Percentiles rank a stretch among this genome's conserved stretches.
These are phyloP conservation scores for Diplazon laetatorius DNA, from an alignment of 2,888 invertebrate species.

Conservation along the genomic window DNA sequence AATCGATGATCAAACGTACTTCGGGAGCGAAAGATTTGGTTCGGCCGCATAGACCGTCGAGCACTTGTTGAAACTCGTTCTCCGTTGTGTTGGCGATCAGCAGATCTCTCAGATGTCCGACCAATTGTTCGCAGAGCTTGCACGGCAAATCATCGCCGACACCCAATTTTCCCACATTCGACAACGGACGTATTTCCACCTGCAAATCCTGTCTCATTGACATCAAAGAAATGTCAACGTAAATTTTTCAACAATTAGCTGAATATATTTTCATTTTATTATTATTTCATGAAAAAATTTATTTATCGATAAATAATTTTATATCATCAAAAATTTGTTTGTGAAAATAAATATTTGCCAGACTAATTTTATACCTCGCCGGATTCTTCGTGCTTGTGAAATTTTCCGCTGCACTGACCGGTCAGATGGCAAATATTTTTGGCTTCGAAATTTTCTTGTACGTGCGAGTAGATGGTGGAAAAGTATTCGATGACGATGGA, in stretches of 20 bases:
- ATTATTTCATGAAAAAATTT: too few relatives aligned
- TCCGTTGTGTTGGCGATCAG: slow-evolving; percentile 94
- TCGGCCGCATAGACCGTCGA: slow-evolving; percentile 92
- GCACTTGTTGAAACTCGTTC: slow-evolving; percentile 89
- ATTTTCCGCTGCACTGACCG: slow-evolving; percentile 88
- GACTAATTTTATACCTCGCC: slow-evolving; percentile 80
- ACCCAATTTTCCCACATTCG: slow-evolving; percentile 84
- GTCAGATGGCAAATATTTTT: slow-evolving; percentile 89
- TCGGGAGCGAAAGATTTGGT: slow-evolving; percentile 89
- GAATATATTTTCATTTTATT: too few relatives aligned
- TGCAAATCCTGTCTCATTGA: slow-evolving; percentile 75
- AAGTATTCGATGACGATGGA: slow-evolving; percentile 89
- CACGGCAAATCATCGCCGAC: slow-evolving; percentile 89
- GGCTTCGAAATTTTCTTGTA: slow-evolving; percentile 86
- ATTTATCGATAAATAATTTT: too few relatives aligned
- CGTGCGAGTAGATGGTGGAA: slow-evolving; percentile 87
- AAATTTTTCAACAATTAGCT: too few relatives aligned
- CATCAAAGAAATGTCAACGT: neutral
- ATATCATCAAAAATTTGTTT: too few relatives aligned
- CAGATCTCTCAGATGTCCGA: slow-evolving; percentile 90
- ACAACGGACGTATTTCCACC: slow-evolving; percentile 85
- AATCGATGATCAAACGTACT: slow-evolving; percentile 73
- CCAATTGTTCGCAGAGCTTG: slow-evolving; percentile 92
- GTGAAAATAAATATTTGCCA: neutral
- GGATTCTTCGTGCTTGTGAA: slow-evolving; percentile 86